Conservation (phyloP, 1,140 invertebrate genomes). For the Leptestheria dahalacensis region DNA sequence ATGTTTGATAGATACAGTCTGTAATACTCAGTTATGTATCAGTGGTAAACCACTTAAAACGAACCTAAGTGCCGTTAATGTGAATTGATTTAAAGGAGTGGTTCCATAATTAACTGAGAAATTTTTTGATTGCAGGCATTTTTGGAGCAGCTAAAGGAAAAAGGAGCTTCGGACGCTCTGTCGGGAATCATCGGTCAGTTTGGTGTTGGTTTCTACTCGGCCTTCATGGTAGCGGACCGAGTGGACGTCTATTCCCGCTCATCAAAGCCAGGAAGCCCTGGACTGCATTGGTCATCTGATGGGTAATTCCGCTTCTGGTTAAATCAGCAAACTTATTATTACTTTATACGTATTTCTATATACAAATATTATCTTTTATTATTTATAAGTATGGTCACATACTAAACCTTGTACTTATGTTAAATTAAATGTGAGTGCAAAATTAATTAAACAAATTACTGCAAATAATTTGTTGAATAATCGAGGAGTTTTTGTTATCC, state of each 20-base stretch:
- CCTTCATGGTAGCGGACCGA: constrained; percentile 90
- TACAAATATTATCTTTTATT: no score
- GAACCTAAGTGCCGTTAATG: no score
- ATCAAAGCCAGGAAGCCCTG: constrained; percentile 38
- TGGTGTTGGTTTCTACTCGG: constrained; percentile 95
- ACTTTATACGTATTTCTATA: no score
- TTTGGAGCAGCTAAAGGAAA: constrained; percentile 61
- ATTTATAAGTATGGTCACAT: no score
- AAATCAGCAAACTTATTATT: no score
- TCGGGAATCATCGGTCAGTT: constrained; percentile 88
- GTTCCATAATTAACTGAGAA: background rate
- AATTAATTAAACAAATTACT: no score
- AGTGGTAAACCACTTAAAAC: no score
- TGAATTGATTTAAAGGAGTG: background rate
- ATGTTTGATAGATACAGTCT: constrained; percentile 7
- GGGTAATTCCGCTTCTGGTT: constrained; percentile 40
- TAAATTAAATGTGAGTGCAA: no score
- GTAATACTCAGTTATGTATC: no score
- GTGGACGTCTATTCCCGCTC: constrained; percentile 77
- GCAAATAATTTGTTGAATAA: background rate
- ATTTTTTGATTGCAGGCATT: constrained; percentile 43
- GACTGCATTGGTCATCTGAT: constrained; percentile 75
- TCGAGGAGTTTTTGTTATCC: constrained; percentile 21
- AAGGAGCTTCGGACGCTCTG: constrained; percentile 41
- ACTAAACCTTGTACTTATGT: background rate